Conservation (phyloP, 2,888 invertebrate species). For the Ectemnius cavifrons region DNA sequence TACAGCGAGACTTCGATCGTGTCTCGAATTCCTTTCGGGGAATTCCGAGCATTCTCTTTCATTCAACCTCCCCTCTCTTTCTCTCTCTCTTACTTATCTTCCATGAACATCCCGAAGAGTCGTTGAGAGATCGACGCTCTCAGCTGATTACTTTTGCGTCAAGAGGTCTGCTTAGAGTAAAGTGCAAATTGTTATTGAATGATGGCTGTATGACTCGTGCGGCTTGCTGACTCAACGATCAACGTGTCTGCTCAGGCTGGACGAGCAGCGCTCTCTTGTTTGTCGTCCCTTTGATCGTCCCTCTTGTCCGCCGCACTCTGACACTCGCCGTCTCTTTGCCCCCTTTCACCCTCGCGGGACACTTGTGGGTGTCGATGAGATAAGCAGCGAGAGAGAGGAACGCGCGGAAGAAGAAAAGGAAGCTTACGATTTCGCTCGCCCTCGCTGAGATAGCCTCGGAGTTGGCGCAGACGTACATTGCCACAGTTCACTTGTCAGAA, state of each 20-base stretch:
- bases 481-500: constrained; percentile 7
- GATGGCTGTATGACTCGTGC: constrained; percentile 36
- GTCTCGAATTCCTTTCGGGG: not conserved
- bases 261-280: constrained; percentile 43
- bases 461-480: not conserved
- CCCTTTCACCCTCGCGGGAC: constrained; percentile 24
- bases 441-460: not conserved
- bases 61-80: not conserved
- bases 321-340: constrained; percentile 28
- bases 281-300: constrained; percentile 53
- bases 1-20: not conserved
- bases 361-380: constrained; percentile 44
- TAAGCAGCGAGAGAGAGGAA: constrained; percentile 17
- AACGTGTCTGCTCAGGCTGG: constrained; percentile 22
- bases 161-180: constrained; percentile 2
- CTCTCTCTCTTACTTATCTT: not conserved
- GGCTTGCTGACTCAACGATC: constrained; percentile 41
- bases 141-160: not conserved
- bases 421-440: constrained; percentile 26
- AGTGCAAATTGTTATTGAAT: constrained; percentile 36
- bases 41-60: not conserved
- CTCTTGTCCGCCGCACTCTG: constrained; percentile 17
- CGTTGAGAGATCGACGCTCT: too few relatives aligned
- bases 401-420: constrained; percentile 20
- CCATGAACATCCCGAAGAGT: too few relatives aligned